Base-by-base conservation (phyloP, 2,888 invertebrate species). In the Macroteleia sp. region DNA sequence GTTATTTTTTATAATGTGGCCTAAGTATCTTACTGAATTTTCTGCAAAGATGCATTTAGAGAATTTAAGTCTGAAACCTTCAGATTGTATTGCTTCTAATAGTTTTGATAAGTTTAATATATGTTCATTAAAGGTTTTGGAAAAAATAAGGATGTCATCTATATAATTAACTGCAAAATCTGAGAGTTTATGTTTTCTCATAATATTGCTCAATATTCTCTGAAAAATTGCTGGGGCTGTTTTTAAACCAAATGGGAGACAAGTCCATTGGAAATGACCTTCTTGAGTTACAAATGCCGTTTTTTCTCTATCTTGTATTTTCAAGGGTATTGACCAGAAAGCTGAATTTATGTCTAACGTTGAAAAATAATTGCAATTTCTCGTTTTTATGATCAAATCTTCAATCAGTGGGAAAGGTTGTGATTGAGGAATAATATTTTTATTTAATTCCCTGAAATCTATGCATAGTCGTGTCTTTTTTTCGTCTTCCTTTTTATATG, bases 331-430 rank as follows among this genome's bases (percentile, higher is more conserved):
- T 10, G 80, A 78, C 83, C 82, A 85, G 44, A 84, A 85, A 0
- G 82, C 83, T 10, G 84, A 83, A 46, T 84, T 84, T 36, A 84
- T 81, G 39, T 84, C 83, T 10, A 85, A 12, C 17, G 62, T 77
- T n/a, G 36, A 30, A n/a, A 79, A 84, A 20, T 44, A 80, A 59
- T 62, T 62, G 17, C 77, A 78, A 5, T 79, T 56, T 56, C 77
- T 70, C 9, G 66, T 69, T 66, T 71, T 66, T 16, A 74, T 16
- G 20, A 81, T 36, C 4, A 85, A 10, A 48, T 83, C 82, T 1
- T 83, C 78, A 25, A 83, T 82, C 30, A 71, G 3, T 2, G 83
- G 82, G 25, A 82, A 83, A 0, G 81, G 82, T 76, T 81, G 81
- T 8, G 74, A 12, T 70, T 82, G 77, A 2, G 84, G 83, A 1